Percentiles rank a stretch among this genome's conserved stretches.
Conservation (phyloP, 1,140 invertebrate species). For the Lepidurus apus region DNA sequence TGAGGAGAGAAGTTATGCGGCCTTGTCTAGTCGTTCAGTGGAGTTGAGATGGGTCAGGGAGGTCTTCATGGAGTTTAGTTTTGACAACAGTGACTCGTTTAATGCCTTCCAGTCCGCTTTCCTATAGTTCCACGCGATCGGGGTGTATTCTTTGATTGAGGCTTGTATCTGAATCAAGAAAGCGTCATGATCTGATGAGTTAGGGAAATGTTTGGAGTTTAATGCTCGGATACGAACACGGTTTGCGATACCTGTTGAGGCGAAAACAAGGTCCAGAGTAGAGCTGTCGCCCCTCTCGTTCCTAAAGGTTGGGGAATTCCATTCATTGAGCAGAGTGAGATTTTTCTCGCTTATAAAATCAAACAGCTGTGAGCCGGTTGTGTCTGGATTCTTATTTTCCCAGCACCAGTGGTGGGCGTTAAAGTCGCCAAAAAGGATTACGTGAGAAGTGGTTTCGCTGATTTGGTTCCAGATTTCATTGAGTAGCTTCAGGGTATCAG, state of each 20-base stretch:
- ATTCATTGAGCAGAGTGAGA: not conserved
- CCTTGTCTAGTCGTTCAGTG: not conserved
- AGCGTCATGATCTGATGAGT: not conserved
- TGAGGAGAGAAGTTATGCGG: not conserved
- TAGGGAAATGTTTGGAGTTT: not conserved
- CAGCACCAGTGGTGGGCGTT: slow-evolving; percentile 11
- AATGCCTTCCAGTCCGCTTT: not conserved
- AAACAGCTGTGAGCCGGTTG: not conserved
- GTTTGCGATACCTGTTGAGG: not conserved
- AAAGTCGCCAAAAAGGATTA: not conserved
- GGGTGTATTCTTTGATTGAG: not conserved
- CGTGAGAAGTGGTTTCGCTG: not conserved
- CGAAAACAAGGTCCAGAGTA: not conserved
- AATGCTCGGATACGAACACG: not conserved
- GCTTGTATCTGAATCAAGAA: not conserved
- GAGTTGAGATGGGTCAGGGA: not conserved
- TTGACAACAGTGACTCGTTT: not conserved
- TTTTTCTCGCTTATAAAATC: not conserved
- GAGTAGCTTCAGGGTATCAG: not conserved
- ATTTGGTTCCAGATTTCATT: not conserved
- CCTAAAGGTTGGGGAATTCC: not conserved
- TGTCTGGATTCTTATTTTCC: not conserved
- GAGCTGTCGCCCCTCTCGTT: slow-evolving; percentile 12
- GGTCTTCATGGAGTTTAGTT: not conserved
- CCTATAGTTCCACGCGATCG: not conserved